Base-by-base conservation (phyloP, 1,140 invertebrate species). In the Daktulosphaira vitifoliae region DNA sequence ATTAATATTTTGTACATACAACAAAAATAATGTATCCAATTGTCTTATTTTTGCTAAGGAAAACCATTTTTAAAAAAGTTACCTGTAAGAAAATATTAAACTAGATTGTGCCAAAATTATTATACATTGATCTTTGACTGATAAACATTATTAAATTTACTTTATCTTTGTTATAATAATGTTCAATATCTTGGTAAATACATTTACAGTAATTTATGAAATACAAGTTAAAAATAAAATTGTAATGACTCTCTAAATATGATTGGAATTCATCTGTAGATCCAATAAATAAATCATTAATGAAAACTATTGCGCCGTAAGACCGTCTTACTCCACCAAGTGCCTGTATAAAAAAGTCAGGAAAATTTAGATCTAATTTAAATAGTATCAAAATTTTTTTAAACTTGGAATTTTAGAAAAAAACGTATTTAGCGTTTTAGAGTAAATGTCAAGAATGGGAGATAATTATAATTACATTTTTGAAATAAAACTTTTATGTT, bases 41-140 rank as follows among this genome's bases (percentile, higher is more conserved):
- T 33, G 26, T 13, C 39, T 42, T 46, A 13, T 62, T 48, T n/a
- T 48, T 48, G 9, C 29, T 16, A 5, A 29, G 16, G 15, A 62
- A 62, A 48, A 20, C 42, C 42, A 62, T 62, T 6, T 42, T 22
- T 15, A 62, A 18, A 8, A 62, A 62, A 20, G 56, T 62, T n/a
- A 20, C 18, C 56, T 62, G 29, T 20, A 56, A 48, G 11, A 33
- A 33, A 33, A 33, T 33, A 33, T n/a, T n/a, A n/a, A n/a, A n/a
- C n/a, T n/a, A n/a, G n/a, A n/a, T n/a, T n/a, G n/a, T n/a, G n/a
- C n/a, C n/a, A n/a, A 33, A 33, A 6, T 33, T 33, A 33, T 6
- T 5, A 33, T 33, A 33, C 11, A 33, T 6, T 6, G 5, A 6
- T 33, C 11, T 33, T 33, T 33, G 29, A 33, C n/a, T 6, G 29